These are phyloP conservation scores for Chrysopa pallens DNA, from an alignment of 1,140 invertebrate species.

Conservation along the genomic window DNA sequence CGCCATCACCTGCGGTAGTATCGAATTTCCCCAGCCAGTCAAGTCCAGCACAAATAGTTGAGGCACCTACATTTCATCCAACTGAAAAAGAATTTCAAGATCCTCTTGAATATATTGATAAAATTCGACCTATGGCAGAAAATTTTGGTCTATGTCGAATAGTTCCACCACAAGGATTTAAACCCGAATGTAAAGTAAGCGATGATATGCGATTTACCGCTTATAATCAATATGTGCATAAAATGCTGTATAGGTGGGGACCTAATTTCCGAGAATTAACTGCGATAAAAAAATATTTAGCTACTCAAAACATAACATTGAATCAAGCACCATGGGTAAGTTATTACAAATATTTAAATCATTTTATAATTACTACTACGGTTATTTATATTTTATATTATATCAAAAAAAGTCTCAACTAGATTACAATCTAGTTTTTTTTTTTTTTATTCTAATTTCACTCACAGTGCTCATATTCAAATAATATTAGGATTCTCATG, in stretches of 20 bases:
- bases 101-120: conserved; percentile 76
- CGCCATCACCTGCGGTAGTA: conserved; percentile 26
- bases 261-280: conserved; percentile 71
- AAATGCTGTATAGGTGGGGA: conserved; percentile 78
- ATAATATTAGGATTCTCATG: no score
- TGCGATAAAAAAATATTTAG: conserved; percentile 70
- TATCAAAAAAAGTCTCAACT: no score
- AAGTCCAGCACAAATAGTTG: conserved; percentile 40
- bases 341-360: no score
- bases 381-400: conserved; percentile 1
- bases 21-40: conserved; percentile 31
- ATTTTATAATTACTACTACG: no score
- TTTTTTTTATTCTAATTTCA: no score
- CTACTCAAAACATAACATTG: conserved; percentile 57
- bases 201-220: conserved; percentile 75
- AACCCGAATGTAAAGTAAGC: conserved; percentile 71
- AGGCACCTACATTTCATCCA: conserved; percentile 69
- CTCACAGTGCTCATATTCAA: no score
- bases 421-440: neutral
- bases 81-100: conserved; percentile 72
- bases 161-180: conserved; percentile 71
- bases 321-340: conserved; percentile 57
- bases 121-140: conserved; percentile 59
- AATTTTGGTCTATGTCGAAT: conserved; percentile 78
- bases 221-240: conserved; percentile 75